Evolutionary conservation across 2,888 invertebrate genomes (phyloP), one percentile per base, ranked within the genome.

Genomic region (Brachyptera putata): DNA sequence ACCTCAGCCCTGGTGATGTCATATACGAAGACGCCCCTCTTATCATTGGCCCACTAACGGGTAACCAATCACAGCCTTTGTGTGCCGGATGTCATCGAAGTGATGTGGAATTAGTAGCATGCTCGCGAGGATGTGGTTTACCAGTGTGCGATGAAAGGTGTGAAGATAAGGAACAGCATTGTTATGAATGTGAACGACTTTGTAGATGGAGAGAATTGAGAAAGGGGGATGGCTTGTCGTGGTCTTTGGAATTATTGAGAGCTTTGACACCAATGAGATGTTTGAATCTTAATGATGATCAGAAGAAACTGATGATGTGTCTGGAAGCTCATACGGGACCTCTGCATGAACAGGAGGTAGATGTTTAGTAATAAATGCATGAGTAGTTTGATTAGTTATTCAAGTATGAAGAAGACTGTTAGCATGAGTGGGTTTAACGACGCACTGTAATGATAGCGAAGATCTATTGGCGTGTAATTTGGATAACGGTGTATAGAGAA

Each of bases 1-100:
- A 87, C 69, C 84, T 90, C 41, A 72, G 75, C 60, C 71, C 78
- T 26, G 87, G 88, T 37, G 87, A 89, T 72, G 72, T 86, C 26
- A 80, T 91, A 56, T 89, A 86, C 69, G 77, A 80, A 11, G 91
- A 91, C 71, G 77, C 76, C 57, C 85, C 91, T 1, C 73, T 91
- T 43, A 77, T 90, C 41, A 73, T 82, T 55, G 90, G 91, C 0
- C 88, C 89, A 0, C 80, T 87, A 48, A 78, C 80, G 36, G 77
- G 79, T 57, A 75, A 74, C 56, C 70, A 69, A 58, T 75, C 75
- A 36, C 72, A 79, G 16, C 79, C 80, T 60, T 78, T 83, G 69
- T 89, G 89, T 72, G 81, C 84, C 1, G 80, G 79, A 66, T 90
- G 70, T 61, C 69, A 62, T 36, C 5, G 25, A n/a, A 60, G 48